Conservation (phyloP, 2,888 invertebrate species). For the Linyphia triangularis region DNA sequence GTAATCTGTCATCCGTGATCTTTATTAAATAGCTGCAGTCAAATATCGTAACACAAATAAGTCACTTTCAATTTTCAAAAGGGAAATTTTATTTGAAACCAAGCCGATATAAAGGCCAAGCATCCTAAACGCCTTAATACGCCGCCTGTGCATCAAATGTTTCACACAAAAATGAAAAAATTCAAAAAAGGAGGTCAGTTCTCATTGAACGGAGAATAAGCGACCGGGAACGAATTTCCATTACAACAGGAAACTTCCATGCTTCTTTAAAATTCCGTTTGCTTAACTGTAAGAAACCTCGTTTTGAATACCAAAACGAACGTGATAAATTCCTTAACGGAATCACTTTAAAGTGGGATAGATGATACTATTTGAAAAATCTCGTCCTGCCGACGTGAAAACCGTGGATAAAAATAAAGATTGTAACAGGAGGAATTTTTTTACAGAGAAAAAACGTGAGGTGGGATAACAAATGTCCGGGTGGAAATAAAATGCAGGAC, state of each 20-base stretch:
- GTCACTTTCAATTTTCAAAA: too few species aligned
- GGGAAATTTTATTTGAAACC: too few species aligned
- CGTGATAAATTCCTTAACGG: constrained; percentile 6
- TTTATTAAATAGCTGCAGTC: too few species aligned
- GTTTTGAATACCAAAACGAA: constrained; percentile 20
- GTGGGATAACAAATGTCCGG: constrained; percentile 13
- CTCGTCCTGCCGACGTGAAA: constrained; percentile 4
- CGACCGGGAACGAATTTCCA: neutral
- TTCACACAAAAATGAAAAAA: constrained; percentile 26
- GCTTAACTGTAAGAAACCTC: constrained; percentile 17
- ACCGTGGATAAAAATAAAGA: neutral
- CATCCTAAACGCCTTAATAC: too few species aligned
- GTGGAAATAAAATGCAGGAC: neutral
- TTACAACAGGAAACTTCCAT: constrained; percentile 3
- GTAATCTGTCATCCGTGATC: too few species aligned
- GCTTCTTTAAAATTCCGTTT: constrained; percentile 28
- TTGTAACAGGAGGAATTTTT: constrained; percentile 13
- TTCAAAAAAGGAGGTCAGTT: neutral
- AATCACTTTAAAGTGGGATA: constrained; percentile 26
- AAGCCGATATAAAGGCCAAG: too few species aligned
- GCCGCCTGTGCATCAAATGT: neutral
- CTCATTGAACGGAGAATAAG: neutral
- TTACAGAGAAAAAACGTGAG: constrained; percentile 7
- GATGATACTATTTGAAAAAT: constrained; percentile 31
- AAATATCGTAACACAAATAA: too few species aligned